Percentiles rank a stretch among this genome's conserved stretches.
Conservation (phyloP, 2,113 vertebrate species). For the Diadophis punctatus region DNA sequence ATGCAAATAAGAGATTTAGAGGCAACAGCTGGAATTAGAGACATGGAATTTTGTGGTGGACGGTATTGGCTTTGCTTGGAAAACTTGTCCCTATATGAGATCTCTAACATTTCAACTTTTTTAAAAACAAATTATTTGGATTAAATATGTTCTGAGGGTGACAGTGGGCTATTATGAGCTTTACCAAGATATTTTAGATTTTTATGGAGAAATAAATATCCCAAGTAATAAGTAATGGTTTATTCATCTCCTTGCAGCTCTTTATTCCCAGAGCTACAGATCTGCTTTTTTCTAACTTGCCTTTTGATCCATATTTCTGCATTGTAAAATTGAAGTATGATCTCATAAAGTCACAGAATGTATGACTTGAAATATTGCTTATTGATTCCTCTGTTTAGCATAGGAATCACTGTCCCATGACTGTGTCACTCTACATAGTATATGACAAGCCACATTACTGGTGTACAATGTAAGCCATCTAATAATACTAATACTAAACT, state of each 20-base stretch:
- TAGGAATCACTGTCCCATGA: not conserved
- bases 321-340: not conserved
- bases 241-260: not conserved
- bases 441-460: not conserved
- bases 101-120: fast-evolving
- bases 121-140: not conserved
- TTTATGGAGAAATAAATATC: not conserved
- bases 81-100: not conserved
- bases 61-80: not conserved
- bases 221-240: not conserved
- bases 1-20: not conserved
- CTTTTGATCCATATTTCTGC: not conserved
- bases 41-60: conserved; percentile 3
- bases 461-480: not conserved
- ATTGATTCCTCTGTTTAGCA: not conserved
- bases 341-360: not conserved
- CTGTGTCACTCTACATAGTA: not conserved
- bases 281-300: not conserved
- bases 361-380: not conserved
- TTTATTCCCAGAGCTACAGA: not conserved
- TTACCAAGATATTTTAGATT: not conserved
- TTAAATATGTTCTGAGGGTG: not conserved
- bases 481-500: not conserved
- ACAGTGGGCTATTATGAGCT: not conserved
- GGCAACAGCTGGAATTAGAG: not conserved